Evolutionary conservation across 2,797 vertebrate genomes (phyloP).

Genomic region (Lutjanus argentimaculatus): DNA sequence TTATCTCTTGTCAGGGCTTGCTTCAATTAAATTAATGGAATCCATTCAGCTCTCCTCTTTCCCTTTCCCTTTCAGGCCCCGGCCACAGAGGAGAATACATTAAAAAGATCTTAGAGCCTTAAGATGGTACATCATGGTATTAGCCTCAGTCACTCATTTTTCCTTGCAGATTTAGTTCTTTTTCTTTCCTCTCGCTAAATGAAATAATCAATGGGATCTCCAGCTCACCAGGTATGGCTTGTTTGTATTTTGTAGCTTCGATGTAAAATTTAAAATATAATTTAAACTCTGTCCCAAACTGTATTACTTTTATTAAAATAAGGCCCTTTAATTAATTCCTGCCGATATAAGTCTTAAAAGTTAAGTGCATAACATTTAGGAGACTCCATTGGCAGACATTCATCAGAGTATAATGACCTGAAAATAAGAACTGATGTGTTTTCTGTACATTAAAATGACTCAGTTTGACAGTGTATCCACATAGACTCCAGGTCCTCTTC

Average conservation of each 20-base stretch:
- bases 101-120: conserved; percentile 99
- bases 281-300: conserved; percentile 76
- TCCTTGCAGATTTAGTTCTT: conserved; percentile 66
- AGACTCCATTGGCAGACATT: too few relatives aligned
- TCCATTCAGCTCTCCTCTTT: conserved; percentile 94
- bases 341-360: too few relatives aligned
- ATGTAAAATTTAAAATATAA: conserved; percentile 63
- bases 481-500: too few relatives aligned
- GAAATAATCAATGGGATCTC: conserved; percentile 93
- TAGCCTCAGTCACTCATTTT: conserved; percentile 90
- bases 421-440: too few relatives aligned
- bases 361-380: too few relatives aligned
- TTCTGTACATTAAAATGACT: too few relatives aligned
- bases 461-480: too few relatives aligned
- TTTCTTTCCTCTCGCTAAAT: conserved; percentile 84
- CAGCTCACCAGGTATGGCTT: conserved; percentile 83
- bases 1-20: conserved; percentile 97
- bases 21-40: conserved; percentile 99
- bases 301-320: not conserved
- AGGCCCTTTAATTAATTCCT: not conserved
- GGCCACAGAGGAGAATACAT: conserved; percentile 92
- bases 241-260: conserved; percentile 60
- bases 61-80: conserved; percentile 92
- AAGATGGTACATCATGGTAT: conserved; percentile 97
- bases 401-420: too few relatives aligned